Conservation (phyloP, 2,888 invertebrate genomes). For the Seira sanloemensis region DNA sequence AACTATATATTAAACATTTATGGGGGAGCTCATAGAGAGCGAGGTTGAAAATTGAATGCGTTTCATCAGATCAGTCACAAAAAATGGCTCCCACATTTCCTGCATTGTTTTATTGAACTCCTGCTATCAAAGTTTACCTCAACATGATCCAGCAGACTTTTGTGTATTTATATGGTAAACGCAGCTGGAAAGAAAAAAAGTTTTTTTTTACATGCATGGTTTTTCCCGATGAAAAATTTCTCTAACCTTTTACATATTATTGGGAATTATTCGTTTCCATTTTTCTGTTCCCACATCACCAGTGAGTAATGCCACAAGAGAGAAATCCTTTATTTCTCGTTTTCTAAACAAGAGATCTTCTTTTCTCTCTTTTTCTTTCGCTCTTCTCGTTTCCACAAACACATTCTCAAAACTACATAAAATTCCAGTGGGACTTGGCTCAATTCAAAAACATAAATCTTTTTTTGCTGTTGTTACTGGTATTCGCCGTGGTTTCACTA, state of each 20-base stretch:
- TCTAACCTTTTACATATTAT: constrained; percentile 45
- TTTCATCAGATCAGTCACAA: constrained; percentile 2
- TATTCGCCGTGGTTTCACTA: constrained; percentile 22
- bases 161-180: not conserved
- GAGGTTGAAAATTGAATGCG: not conserved
- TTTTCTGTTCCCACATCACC: constrained; percentile 15
- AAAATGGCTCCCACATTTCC: not conserved
- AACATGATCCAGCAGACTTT: too few species aligned
- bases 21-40: not conserved
- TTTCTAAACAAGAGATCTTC: constrained; percentile 28
- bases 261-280: constrained; percentile 34
- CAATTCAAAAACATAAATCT: constrained; percentile 60
- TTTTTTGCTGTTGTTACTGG: constrained; percentile 35
- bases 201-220: not conserved
- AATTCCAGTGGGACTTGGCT: constrained; percentile 60
- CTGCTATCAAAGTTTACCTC: constrained; percentile 5
- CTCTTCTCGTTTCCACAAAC: not conserved
- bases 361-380: constrained; percentile 8
- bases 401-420: constrained; percentile 43
- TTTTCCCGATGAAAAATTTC: not conserved
- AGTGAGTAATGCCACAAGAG: constrained; percentile 14
- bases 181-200: constrained; percentile 3
- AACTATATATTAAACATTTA: too few species aligned
- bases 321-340: constrained; percentile 23
- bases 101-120: constrained; percentile 7